phyloP scores from a whole-genome alignment of 1,140 invertebrate genomes.

The Linepithema humile region DNA sequence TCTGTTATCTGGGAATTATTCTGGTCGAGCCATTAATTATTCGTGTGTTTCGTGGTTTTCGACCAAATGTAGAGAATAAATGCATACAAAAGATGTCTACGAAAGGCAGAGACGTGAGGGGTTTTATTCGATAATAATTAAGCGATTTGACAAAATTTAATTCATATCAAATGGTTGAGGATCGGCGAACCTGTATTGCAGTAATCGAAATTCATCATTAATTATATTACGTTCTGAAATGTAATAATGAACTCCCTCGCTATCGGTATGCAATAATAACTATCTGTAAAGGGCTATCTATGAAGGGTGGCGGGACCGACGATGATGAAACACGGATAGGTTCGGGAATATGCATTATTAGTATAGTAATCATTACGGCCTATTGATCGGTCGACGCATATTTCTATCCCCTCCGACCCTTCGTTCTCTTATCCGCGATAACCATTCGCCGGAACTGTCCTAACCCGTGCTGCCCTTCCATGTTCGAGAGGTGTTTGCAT shows the following conservation, averaged over 20 bases:
- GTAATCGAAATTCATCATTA: slow-evolving; percentile 12
- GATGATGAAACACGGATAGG: slow-evolving; percentile 22
- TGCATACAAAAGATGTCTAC: background rate
- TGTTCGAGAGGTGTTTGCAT: slow-evolving; percentile 66
- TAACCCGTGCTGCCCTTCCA: slow-evolving; percentile 4
- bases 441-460: background rate
- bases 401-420: background rate
- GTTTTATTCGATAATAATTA: background rate
- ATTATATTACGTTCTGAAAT: background rate
- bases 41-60: background rate
- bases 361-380: slow-evolving; percentile 49
- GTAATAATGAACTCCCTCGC: background rate
- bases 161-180: background rate
- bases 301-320: slow-evolving; percentile 12
- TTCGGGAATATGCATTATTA: slow-evolving; percentile 23
- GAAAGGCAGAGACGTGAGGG: background rate
- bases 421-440: slow-evolving; percentile 20
- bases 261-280: slow-evolving; percentile 2
- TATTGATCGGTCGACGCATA: background rate
- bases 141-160: background rate
- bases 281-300: background rate
- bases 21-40: slow-evolving; percentile 43
- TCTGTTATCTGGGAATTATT: slow-evolving; percentile 42
- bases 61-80: background rate
- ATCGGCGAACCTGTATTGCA: background rate